Conservation (phyloP, 2,113 vertebrate genomes). For the Rhea pennata region DNA sequence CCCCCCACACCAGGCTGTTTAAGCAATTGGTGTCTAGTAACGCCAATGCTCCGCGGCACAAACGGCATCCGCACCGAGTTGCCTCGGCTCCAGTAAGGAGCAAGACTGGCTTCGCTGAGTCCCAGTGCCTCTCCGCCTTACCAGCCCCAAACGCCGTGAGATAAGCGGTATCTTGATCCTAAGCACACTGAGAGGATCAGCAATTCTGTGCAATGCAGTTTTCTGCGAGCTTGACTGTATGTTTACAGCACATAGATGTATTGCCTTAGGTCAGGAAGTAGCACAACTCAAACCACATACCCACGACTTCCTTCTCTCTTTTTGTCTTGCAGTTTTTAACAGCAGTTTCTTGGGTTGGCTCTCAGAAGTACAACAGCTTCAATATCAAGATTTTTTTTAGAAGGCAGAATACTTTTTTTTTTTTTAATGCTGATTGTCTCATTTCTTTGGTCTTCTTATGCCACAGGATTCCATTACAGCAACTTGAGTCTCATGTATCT, state of each 20-base stretch:
- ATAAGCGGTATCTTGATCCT: background rate
- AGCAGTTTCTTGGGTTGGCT: background rate
- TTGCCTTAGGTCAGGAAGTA: conserved; percentile 39
- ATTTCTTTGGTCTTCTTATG: no score
- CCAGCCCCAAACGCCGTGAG: background rate
- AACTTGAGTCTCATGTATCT: background rate
- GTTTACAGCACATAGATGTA: background rate
- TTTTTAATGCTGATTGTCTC: background rate
- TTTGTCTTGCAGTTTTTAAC: background rate
- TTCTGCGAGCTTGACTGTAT: background rate
- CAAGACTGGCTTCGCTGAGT: background rate
- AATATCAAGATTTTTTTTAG: background rate
- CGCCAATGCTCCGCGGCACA: background rate
- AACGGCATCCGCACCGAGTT: background rate
- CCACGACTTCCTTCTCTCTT: background rate
- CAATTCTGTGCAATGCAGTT: background rate
- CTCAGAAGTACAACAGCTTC: background rate
- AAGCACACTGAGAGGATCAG: background rate
- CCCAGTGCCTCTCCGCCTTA: background rate
- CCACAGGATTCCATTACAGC: no score
- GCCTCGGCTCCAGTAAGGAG: background rate
- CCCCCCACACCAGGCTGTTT: background rate
- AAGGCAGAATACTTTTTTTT: background rate
- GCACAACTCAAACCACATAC: background rate
- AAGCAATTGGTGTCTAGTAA: background rate